Evolutionary conservation across 2,113 vertebrate species (phyloP).

Genomic region (Cyphomyrus discorhynchus): DNA sequence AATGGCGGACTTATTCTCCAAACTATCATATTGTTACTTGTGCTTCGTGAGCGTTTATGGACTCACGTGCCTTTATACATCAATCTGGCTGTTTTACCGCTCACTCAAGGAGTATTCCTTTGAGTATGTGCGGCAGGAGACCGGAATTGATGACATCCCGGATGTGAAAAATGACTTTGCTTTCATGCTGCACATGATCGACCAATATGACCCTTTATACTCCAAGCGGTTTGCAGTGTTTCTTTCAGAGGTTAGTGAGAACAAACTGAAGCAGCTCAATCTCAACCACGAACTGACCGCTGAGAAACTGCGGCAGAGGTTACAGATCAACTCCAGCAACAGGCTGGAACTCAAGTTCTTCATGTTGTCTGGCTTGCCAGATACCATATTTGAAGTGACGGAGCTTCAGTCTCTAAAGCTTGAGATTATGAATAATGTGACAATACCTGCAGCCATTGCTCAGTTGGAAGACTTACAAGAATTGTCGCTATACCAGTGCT

Average conservation of each 20-base stretch:
- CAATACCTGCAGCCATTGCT: constrained; percentile 58
- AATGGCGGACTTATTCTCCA: constrained; percentile 69
- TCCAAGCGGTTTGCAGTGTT: constrained; percentile 76
- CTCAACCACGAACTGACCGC: constrained; percentile 71
- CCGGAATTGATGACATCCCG: constrained; percentile 73
- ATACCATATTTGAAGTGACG: constrained; percentile 68
- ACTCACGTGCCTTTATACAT: constrained; percentile 69
- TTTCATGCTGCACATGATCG: constrained; percentile 75
- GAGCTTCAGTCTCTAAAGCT: constrained; percentile 72
- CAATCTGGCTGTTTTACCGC: constrained; percentile 74
- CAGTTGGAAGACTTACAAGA: constrained; percentile 68
- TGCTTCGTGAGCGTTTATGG: constrained; percentile 66
- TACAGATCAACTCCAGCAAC: constrained; percentile 64
- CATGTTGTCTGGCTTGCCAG: constrained; percentile 68
- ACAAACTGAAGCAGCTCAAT: constrained; percentile 72
- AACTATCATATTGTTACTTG: constrained; percentile 69
- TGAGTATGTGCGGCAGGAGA: constrained; percentile 69
- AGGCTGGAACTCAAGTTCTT: constrained; percentile 69
- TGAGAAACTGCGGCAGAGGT: constrained; percentile 67
- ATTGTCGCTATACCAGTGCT: constrained; percentile 64
- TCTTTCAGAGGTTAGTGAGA: constrained; percentile 70
- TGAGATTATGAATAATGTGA: constrained; percentile 70
- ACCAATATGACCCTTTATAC: constrained; percentile 74
- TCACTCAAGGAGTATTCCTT: constrained; percentile 77
- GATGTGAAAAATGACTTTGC: constrained; percentile 78